Percentiles rank a stretch among this genome's conserved stretches.
Conservation (phyloP, 2,113 vertebrate genomes). For the Polypterus bichir region DNA sequence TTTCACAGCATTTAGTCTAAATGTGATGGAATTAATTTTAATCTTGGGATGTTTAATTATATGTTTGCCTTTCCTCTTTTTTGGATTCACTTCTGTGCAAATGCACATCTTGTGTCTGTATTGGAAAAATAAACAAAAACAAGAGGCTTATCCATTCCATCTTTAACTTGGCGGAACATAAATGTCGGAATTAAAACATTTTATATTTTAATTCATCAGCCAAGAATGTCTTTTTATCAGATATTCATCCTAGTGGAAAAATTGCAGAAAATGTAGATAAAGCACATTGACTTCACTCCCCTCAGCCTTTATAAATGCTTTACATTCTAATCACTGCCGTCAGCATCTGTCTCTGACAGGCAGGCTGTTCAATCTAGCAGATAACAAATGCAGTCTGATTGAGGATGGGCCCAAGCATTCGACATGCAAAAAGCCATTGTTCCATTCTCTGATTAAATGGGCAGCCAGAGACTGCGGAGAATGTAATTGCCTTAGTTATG, state of each 20-base stretch:
- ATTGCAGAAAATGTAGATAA: slow-evolving; percentile 25
- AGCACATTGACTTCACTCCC: slow-evolving; percentile 23
- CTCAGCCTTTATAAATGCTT: slow-evolving; percentile 28
- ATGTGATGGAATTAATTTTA: no score
- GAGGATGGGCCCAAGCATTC: slow-evolving; percentile 16
- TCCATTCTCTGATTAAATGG: slow-evolving; percentile 33
- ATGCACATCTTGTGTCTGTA: no score
- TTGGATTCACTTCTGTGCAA: no score
- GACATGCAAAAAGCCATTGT: slow-evolving; percentile 18
- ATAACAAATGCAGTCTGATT: slow-evolving; percentile 27
- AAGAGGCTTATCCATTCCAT: no score
- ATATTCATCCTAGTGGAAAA: slow-evolving; percentile 26
- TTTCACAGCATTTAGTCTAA: neutral
- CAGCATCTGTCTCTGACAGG: slow-evolving; percentile 37
- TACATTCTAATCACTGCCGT: slow-evolving; percentile 28
- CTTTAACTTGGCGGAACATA: neutral
- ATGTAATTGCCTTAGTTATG: slow-evolving; percentile 56
- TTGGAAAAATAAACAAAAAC: no score
- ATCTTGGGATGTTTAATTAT: no score
- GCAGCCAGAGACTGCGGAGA: slow-evolving; percentile 30
- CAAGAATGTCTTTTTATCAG: slow-evolving; percentile 12
- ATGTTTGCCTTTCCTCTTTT: no score
- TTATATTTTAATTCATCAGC: slow-evolving; percentile 3
- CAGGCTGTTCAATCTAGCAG: slow-evolving; percentile 29
- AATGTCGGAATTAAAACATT: neutral